A percentile compares a stretch with the other conserved stretches of the same genome.
phyloP scores from a whole-genome alignment of 2,113 vertebrate genomes.

The Charina bottae region DNA sequence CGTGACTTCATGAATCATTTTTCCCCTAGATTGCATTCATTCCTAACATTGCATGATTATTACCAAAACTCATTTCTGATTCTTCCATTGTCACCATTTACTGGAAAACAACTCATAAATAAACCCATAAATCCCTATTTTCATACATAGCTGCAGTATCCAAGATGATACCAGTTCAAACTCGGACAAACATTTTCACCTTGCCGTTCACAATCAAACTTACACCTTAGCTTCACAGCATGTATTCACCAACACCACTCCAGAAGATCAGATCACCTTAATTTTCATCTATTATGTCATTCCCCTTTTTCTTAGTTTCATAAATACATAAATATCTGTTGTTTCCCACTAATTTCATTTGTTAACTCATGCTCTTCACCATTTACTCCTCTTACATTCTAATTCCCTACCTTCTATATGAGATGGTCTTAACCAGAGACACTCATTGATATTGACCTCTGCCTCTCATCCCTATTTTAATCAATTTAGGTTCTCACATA shows the following conservation, averaged over 20 bases:
- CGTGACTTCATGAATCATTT: too few relatives aligned
- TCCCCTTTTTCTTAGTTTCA: neutral
- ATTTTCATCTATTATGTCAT: neutral
- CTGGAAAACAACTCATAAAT: neutral
- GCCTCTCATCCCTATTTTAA: neutral
- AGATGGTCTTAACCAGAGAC: neutral
- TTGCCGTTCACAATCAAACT: neutral
- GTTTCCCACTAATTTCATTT: neutral
- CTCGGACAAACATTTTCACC: neutral
- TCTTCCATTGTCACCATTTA: neutral
- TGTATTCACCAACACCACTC: neutral
- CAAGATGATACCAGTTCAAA: neutral
- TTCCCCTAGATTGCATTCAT: too few relatives aligned
- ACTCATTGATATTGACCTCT: neutral
- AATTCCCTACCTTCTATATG: neutral
- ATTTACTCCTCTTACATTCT: neutral
- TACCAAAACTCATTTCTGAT: neutral
- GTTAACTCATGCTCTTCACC: neutral
- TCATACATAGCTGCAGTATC: neutral
- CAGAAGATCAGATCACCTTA: neutral
- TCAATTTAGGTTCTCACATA: neutral
- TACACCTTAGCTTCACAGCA: neutral
- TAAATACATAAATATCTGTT: neutral
- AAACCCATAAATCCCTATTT: neutral
- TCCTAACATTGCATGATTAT: neutral